Evolutionary conservation across 2,888 invertebrate species (phyloP), one percentile per base, ranked within the genome.

Genomic region (Halictus ligatus): DNA sequence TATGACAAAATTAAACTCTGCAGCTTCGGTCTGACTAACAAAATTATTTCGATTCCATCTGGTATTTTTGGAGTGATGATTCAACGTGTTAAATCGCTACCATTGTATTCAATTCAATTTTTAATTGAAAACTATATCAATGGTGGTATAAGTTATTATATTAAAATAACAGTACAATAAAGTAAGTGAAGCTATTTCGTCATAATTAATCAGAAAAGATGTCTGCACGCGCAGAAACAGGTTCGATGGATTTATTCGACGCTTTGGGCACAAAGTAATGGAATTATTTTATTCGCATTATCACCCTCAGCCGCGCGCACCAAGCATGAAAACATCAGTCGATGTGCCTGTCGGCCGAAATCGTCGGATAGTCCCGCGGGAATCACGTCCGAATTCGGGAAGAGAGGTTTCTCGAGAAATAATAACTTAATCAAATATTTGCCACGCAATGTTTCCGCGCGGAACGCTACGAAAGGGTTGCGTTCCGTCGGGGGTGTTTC

Each of bases 391-490:
- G 25, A 64, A 77, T 54, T 72, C 75, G 43, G 54, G 48, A 58
- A 6, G 67, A 79, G 64, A 76, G 74, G 73, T 50, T 67, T 67
- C 77, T 7, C 74, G 54, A 71, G 75, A 81, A 67, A 69, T 85
- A 86, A 86, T 78, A 73, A 73, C 35, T 15, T 35, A 48, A 43
- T 60, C 81, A 89, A 89, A 89, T 85, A 85, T 89, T 89, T 87
- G 74, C 40, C 13, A 12, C 25, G 15, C 75, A 43, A 18, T 29
- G 48, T 43, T 71, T 71, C 58, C 40, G 40, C 10, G 5, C n/a
- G 21, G 21, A 54, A 21, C 21, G 21, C 8, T 8, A 8, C 2
- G 54, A 76, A 83, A 73, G 85, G 83, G 83, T 83, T 85, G n/a
- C 83, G 29, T 35, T 48, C 58, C 75, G 54, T 35, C 25, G 2